phyloP scores from a whole-genome alignment of 2,797 vertebrate species.

The Sparidentex hasta region DNA sequence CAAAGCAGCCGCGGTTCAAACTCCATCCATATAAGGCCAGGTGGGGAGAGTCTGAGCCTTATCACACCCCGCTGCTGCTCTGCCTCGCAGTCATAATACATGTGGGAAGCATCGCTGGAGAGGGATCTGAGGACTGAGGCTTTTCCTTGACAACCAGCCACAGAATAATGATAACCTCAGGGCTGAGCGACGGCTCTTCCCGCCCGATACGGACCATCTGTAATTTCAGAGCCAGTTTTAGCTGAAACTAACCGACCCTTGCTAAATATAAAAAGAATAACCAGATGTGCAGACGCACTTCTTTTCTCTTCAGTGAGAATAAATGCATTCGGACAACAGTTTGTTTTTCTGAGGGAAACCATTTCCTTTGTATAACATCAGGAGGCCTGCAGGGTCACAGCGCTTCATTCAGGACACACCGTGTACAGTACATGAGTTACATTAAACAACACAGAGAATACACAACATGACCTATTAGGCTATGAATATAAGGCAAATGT shows the following conservation, averaged over 20 bases:
- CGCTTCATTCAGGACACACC: background rate
- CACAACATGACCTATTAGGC: background rate
- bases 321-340: constrained; percentile 36
- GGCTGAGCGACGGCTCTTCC: constrained; percentile 56
- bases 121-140: constrained; percentile 65
- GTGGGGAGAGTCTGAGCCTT: constrained; percentile 59
- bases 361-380: constrained; percentile 6
- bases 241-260: constrained; percentile 63
- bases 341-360: constrained; percentile 18
- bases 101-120: constrained; percentile 65
- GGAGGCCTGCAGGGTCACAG: constrained; percentile 2
- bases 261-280: constrained; percentile 73
- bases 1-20: constrained; percentile 36
- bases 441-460: constrained; percentile 10
- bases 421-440: background rate
- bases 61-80: constrained; percentile 65
- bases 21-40: constrained; percentile 74
- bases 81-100: constrained; percentile 68
- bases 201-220: constrained; percentile 68
- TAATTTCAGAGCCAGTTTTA: constrained; percentile 78
- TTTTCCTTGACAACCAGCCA: constrained; percentile 67
- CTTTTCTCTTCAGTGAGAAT: constrained; percentile 19
- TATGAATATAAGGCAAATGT: background rate
- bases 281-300: constrained; percentile 54
- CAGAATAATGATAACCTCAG: constrained; percentile 80